Evolutionary conservation across 1,140 invertebrate genomes (phyloP), one percentile per base, ranked within the genome.

Genomic region (Eumaeus atala): DNA sequence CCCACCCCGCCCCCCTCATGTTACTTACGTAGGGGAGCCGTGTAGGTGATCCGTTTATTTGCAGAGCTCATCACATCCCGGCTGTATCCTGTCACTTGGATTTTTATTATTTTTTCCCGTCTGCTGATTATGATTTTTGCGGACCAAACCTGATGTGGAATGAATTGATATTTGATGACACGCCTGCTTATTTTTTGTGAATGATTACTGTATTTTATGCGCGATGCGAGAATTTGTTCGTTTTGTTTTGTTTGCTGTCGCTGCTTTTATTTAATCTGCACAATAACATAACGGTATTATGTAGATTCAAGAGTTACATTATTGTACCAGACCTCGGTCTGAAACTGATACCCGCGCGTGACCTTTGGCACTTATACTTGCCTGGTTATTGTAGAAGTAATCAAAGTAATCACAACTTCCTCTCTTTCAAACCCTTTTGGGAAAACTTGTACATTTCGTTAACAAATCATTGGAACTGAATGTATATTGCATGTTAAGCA

Each of bases 51-150:
- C 52, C 44, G 51, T 67, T 56, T 51, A 54, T 53, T 58, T 48
- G 12, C 33, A 61, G 34, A 52, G 73, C 11, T 74, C 76, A 58
- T 56, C 6, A 40, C 65, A 64, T 53, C 58, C 28, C 76, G 70
- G 80, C 51, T 53, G 18, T 52, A 56, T 64, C 64, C 73, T 57
- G 62, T 71, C 70, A 69, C 68, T 68, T 65, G 18, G 65, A 58
- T 59, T 76, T 72, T 79, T 78, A 79, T 77, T 65, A 73, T 77
- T 74, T 70, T 74, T 66, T 67, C 72, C 70, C 68, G 74, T 81
- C 77, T 79, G 64, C 61, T 79, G 80, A 81, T 84, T 84, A 81
- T 84, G 69, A 77, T 77, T 82, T 78, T 81, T 70, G 72, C 64
- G 64, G 67, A 57, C 56, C 64, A 56, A 70, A 76, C 76, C 73